These are phyloP conservation scores for Neodiprion virginianus DNA, from an alignment of 1,140 invertebrate species.

Conservation along the genomic window DNA sequence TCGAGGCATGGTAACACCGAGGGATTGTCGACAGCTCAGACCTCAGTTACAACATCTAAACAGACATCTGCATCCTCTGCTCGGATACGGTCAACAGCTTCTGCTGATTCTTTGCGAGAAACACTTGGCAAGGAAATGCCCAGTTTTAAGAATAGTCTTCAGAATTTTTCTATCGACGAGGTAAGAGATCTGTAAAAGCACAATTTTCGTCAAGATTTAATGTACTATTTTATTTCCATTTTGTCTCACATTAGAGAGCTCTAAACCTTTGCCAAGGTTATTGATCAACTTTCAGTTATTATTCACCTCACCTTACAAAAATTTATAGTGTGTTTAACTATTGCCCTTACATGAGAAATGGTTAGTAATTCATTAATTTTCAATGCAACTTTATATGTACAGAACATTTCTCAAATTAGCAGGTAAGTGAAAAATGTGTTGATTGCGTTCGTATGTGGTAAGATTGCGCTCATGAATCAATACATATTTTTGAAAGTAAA, in stretches of 20 bases:
- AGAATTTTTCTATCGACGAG: conserved; percentile 57
- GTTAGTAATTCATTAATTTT: too few species aligned
- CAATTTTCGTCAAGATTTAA: conserved; percentile 14
- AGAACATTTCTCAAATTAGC: too few species aligned
- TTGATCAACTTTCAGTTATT: conserved; percentile 9
- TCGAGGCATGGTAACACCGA: conserved; percentile 33
- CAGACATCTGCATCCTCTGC: conserved; percentile 46
- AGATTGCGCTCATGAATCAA: too few species aligned
- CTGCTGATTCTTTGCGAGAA: conserved; percentile 54
- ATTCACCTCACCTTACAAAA: not conserved
- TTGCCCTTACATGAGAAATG: too few species aligned
- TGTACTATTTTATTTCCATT: conserved; percentile 18
- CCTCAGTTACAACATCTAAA: conserved; percentile 32
- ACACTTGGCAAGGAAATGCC: conserved; percentile 60
- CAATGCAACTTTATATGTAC: too few species aligned
- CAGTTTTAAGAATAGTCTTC: conserved; percentile 57
- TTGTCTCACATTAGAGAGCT: conserved; percentile 5
- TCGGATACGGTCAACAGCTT: conserved; percentile 43
- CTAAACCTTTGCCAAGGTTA: too few species aligned
- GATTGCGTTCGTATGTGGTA: too few species aligned
- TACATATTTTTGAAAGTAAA: too few species aligned
- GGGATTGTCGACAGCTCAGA: conserved; percentile 31
- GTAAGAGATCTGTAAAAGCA: conserved; percentile 35
- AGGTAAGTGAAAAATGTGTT: too few species aligned
- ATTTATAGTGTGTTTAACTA: too few species aligned